These are phyloP conservation scores for Dermatophagoides farinae DNA, from an alignment of 1,140 invertebrate genomes.

Conservation along the genomic window DNA sequence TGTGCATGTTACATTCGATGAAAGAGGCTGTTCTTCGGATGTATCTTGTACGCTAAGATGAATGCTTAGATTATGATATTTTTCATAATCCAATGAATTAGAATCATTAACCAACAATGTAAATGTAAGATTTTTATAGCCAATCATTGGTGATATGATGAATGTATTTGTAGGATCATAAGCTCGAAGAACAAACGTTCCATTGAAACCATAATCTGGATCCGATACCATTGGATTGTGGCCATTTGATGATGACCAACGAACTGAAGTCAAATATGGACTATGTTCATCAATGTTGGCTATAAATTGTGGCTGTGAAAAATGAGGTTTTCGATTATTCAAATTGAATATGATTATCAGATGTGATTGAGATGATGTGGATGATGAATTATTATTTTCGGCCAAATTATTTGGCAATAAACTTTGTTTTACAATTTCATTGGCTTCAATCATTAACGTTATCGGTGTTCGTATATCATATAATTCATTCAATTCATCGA, in stretches of 20 bases:
- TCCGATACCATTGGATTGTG: constrained; percentile 11
- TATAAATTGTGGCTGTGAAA: constrained; percentile 36
- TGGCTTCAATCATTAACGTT: constrained; percentile 54
- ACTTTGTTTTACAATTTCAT: constrained; percentile 41
- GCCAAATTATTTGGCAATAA: constrained; percentile 18
- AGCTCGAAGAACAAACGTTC: constrained; percentile 54
- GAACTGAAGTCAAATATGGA: constrained; percentile 28
- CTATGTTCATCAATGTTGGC: constrained; percentile 58
- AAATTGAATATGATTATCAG: constrained; percentile 21
- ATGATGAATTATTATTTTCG: constrained; percentile 22
- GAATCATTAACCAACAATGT: constrained; percentile 61
- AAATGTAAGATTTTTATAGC: constrained; percentile 53
- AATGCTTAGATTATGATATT: constrained; percentile 9
- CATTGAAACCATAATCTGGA: constrained; percentile 41
- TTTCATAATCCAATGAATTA: constrained; percentile 6
- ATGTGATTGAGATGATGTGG: constrained; percentile 17
- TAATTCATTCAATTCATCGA: constrained; percentile 47
- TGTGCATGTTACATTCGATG: constrained; percentile 45
- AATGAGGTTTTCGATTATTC: constrained; percentile 21
- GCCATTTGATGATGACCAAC: constrained; percentile 12
- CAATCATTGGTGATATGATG: constrained; percentile 66
- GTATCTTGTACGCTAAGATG: constrained; percentile 52
- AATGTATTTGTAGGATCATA: constrained; percentile 65
- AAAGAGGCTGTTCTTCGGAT: constrained; percentile 29
- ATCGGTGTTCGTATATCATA: constrained; percentile 53